phyloP scores from a whole-genome alignment of 1,140 invertebrate genomes.

The Frieseomelitta varia region DNA sequence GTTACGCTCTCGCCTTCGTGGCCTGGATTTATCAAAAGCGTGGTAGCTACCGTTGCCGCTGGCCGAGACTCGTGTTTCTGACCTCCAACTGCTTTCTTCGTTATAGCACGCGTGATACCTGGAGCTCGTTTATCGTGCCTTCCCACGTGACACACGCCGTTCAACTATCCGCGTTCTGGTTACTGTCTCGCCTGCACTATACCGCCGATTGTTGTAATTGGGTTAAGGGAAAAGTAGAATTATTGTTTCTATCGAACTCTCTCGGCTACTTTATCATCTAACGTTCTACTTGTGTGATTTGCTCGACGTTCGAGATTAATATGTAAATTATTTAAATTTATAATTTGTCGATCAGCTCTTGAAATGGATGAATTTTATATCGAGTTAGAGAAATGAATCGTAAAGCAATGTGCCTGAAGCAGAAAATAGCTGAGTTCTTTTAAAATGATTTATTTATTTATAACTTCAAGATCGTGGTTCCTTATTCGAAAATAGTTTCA shows the following conservation, averaged over 20 bases:
- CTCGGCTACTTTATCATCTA: background rate
- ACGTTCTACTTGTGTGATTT: background rate
- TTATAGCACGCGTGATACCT: background rate
- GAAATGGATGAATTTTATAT: too few species aligned
- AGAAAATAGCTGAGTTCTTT: too few species aligned
- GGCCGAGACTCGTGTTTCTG: conserved; percentile 28
- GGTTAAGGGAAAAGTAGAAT: background rate
- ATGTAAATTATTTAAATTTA: too few species aligned
- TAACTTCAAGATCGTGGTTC: too few species aligned
- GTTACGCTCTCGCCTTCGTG: conserved; percentile 57
- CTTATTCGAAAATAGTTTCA: too few species aligned
- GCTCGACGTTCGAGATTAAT: background rate
- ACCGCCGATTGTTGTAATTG: background rate
- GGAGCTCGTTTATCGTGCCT: conserved; percentile 6
- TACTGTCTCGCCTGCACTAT: too few species aligned
- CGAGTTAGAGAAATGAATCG: too few species aligned
- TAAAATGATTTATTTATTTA: too few species aligned
- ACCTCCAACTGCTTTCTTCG: conserved; percentile 1
- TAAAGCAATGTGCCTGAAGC: too few species aligned
- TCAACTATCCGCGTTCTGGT: background rate
- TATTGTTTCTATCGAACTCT: background rate
- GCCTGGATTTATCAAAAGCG: conserved; percentile 66
- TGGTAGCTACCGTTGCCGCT: conserved; percentile 8
- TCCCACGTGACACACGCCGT: background rate
- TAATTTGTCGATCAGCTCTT: too few species aligned